Conservation (phyloP, 2,888 invertebrate genomes). For the Xestia rhomboidea region DNA sequence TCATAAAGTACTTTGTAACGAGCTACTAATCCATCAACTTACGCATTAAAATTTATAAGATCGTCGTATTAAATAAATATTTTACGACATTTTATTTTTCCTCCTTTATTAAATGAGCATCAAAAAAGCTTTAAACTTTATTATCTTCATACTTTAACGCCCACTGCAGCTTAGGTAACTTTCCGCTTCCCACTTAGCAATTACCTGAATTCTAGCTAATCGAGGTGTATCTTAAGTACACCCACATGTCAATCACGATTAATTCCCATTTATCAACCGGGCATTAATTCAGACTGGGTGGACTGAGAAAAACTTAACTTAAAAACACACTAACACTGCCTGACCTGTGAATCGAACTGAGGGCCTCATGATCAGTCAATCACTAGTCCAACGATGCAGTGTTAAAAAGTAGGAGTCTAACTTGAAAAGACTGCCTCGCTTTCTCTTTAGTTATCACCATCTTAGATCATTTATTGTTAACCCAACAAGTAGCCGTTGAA, state of each 20-base stretch:
- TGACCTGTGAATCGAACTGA: background rate
- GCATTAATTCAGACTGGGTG: background rate
- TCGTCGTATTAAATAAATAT: conserved; percentile 43
- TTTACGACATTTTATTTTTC: conserved; percentile 43
- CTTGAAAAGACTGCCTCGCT: no score
- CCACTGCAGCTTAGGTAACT: conserved; percentile 9
- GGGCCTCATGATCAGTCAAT: background rate
- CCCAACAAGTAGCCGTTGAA: background rate
- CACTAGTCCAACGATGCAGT: background rate
- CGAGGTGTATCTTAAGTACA: background rate
- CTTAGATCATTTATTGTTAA: background rate
- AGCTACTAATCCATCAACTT: conserved; percentile 58
- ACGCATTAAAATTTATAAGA: conserved; percentile 49
- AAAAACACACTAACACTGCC: background rate
- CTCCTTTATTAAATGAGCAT: conserved; percentile 17
- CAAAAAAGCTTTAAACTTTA: conserved; percentile 15
- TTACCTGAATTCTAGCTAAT: background rate
- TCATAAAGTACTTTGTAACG: conserved; percentile 55
- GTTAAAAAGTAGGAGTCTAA: background rate
- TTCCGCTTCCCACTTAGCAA: background rate
- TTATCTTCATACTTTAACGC: conserved; percentile 9
- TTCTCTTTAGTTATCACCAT: background rate
- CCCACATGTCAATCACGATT: background rate
- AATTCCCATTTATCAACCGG: background rate
- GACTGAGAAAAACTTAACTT: background rate